These are phyloP conservation scores for Tor tambroides DNA, from an alignment of 2,113 vertebrate genomes.

Conservation along the genomic window DNA sequence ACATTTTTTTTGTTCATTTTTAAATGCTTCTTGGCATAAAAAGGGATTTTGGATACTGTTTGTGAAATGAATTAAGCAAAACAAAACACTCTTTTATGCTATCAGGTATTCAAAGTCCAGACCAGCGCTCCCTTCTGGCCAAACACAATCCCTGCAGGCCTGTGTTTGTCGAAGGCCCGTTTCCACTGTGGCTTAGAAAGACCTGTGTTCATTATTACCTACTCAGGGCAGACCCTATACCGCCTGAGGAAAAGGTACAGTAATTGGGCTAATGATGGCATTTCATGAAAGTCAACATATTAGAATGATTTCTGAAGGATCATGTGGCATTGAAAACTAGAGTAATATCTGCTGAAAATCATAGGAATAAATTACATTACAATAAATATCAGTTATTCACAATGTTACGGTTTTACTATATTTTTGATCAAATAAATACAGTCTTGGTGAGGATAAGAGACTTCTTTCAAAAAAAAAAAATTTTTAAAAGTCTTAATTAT, in stretches of 20 bases:
- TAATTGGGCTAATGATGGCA: not conserved
- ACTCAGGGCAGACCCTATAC: conserved; percentile 81
- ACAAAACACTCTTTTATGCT: not conserved
- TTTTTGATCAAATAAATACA: not conserved
- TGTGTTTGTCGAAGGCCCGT: conserved; percentile 88
- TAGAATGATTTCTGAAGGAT: not conserved
- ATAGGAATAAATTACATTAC: too few species aligned
- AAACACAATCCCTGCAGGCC: conserved; percentile 76
- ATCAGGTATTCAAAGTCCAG: conserved; percentile 85
- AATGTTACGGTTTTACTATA: not conserved
- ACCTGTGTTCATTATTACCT: conserved; percentile 85
- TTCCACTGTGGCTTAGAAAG: conserved; percentile 84
- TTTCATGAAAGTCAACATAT: not conserved
- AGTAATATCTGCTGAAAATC: not conserved
- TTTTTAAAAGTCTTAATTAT: too few species aligned
- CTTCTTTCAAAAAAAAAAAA: too few species aligned
- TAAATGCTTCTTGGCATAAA: not conserved
- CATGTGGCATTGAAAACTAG: not conserved
- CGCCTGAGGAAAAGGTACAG: conserved; percentile 75
- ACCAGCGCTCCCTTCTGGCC: conserved; percentile 80
- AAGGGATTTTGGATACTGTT: not conserved
- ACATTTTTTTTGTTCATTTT: not conserved
- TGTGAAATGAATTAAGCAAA: not conserved
- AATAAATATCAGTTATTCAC: not conserved
- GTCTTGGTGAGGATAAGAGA: too few species aligned